These are phyloP conservation scores for Artibeus lituratus DNA, from an alignment of 2,797 vertebrate species.

Conservation along the genomic window DNA sequence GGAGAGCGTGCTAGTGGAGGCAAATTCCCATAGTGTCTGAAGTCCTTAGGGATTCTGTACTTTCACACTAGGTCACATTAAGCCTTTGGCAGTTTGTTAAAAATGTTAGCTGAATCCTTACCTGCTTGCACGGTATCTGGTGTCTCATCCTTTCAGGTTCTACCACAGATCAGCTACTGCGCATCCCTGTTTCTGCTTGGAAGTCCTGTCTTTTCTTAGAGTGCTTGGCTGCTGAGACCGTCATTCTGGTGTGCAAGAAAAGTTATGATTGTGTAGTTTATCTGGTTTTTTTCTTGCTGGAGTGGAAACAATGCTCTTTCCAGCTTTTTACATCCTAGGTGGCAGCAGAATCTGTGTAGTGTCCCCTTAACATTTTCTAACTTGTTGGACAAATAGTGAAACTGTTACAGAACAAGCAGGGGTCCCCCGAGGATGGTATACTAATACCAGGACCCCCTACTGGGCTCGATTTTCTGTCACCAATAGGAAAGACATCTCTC, in stretches of 20 bases:
- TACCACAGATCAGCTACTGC: neutral
- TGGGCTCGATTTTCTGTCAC: too few relatives aligned
- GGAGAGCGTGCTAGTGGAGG: neutral
- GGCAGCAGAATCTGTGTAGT: neutral
- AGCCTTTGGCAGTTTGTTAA: neutral
- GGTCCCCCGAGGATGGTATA: too few relatives aligned
- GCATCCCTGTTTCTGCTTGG: neutral
- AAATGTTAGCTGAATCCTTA: neutral
- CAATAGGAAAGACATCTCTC: too few relatives aligned
- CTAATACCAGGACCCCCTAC: too few relatives aligned
- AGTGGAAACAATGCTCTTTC: neutral
- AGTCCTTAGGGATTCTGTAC: neutral
- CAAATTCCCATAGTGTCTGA: neutral
- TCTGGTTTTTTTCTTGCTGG: neutral
- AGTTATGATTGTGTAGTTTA: neutral
- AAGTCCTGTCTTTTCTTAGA: neutral
- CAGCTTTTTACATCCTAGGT: neutral
- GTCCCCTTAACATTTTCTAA: neutral
- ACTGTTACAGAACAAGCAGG: neutral
- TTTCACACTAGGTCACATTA: neutral
- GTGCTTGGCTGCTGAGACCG: neutral
- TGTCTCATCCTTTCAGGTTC: neutral
- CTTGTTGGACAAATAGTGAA: neutral
- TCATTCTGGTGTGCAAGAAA: neutral
- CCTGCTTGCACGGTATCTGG: neutral